phyloP scores from a whole-genome alignment of 2,888 invertebrate genomes.

The Stratiomys singularior region DNA sequence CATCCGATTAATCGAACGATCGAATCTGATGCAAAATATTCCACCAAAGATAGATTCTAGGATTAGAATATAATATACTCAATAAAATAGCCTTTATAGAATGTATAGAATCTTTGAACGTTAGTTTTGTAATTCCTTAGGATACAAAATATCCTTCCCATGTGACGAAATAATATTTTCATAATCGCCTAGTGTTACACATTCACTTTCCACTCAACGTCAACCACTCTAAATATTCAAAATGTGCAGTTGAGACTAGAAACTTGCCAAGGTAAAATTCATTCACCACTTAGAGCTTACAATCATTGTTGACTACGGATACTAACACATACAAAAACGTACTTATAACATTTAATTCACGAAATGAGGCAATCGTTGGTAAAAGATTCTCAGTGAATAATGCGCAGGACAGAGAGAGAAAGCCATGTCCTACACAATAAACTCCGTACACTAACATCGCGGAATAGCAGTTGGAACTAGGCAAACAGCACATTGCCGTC shows the following conservation, averaged over 20 bases:
- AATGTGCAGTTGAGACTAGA: not conserved
- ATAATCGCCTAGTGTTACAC: not conserved
- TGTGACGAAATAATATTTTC: no score
- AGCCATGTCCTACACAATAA: slow-evolving; percentile 37
- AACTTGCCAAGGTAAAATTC: slow-evolving; percentile 32
- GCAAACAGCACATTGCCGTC: not conserved
- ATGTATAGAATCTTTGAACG: no score
- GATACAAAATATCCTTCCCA: no score
- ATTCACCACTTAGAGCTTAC: slow-evolving; percentile 19
- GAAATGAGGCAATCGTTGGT: not conserved
- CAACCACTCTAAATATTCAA: slow-evolving; percentile 1
- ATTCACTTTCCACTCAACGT: not conserved
- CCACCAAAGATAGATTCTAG: no score
- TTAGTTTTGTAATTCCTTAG: no score
- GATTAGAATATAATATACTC: no score
- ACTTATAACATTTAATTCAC: not conserved
- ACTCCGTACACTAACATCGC: not conserved
- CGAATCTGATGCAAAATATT: no score
- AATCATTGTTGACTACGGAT: not conserved
- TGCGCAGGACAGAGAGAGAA: slow-evolving; percentile 11
- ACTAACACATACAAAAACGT: not conserved
- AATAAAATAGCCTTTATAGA: no score
- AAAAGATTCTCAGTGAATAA: not conserved
- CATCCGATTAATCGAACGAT: no score
- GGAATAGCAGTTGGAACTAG: not conserved